These are phyloP conservation scores for Microctenopoma steveboyesi DNA, from an alignment of 2,797 vertebrate species.

Conservation along the genomic window DNA sequence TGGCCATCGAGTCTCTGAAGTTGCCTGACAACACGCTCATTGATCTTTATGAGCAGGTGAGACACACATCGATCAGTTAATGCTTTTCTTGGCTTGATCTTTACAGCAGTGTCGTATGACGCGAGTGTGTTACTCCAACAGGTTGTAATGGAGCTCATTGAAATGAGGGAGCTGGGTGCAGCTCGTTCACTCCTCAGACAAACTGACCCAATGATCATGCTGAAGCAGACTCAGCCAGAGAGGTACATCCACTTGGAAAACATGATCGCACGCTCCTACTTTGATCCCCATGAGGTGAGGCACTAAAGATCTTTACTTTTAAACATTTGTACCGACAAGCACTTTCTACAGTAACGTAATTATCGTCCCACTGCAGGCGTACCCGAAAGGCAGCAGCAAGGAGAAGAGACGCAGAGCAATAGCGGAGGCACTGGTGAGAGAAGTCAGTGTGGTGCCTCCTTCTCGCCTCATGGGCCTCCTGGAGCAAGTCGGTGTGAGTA, in stretches of 20 bases:
- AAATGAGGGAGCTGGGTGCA: conserved; percentile 93
- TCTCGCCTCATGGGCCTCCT: conserved; percentile 96
- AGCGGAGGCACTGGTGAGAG: conserved; percentile 93
- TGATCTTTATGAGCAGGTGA: conserved; percentile 96
- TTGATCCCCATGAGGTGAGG: conserved; percentile 94
- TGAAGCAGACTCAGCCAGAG: conserved; percentile 95
- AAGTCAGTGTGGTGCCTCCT: conserved; percentile 97
- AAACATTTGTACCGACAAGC: not conserved
- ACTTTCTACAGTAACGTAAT: not conserved
- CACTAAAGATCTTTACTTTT: rapidly evolving
- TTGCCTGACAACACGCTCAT: conserved; percentile 96
- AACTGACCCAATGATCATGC: conserved; percentile 98
- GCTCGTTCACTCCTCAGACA: conserved; percentile 94
- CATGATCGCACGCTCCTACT: conserved; percentile 92
- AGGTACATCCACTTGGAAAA: conserved; percentile 93
- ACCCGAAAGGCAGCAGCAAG: conserved; percentile 95
- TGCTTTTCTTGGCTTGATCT: not conserved
- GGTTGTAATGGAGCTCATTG: conserved; percentile 97
- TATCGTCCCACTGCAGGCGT: conserved; percentile 81
- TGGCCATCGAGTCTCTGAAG: conserved; percentile 96
- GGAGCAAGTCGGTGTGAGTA: conserved; percentile 88
- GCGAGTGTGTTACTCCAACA: conserved; percentile 47
- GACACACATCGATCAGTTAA: not conserved
- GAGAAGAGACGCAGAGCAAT: conserved; percentile 95
- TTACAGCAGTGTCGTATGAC: not conserved